Evolutionary conservation across 2,113 vertebrate species (phyloP), one percentile per base, ranked within the genome.

Genomic region (Lamprotornis superbus): DNA sequence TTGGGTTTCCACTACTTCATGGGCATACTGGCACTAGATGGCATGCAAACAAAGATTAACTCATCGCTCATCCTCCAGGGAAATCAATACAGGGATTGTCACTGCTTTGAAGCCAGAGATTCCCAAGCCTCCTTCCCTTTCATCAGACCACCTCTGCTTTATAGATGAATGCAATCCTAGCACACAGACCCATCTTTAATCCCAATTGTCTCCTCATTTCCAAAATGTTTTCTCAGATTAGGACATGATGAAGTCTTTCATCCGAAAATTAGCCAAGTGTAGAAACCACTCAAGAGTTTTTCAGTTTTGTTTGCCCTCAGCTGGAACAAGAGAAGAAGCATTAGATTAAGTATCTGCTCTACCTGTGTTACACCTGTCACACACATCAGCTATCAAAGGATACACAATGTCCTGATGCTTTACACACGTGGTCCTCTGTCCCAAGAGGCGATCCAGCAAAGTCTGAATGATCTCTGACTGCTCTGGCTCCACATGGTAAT

Each of bases 401-500:
- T 98, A 98, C 98, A 98, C 71, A 71, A 98, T 86, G 68, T 97
- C 96, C 59, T 94, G 95, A 37, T 68, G 74, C 47, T 40, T 83
- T 4, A 40, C 52, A 70, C 52, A 78, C 7, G 28, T 10, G 3
- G 23, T 77, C 68, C 57, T 89, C 39, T 78, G 83, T 28, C 65
- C n/a, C 16, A 39, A n/a, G 28, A 98, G 94, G 37, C 13, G 60
- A 68, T 98, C 90, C 87, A 98, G 76, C 76, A 98, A 94, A 24
- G 89, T 93, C 90, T 96, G 94, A 65, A 98, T 39, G 10, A 90
- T 87, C 77, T 67, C 92, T 56, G 46, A 77, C 46, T 74, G 75
- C 13, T 9, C 86, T 46, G 94, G 65, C 68, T 98, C 97, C 69
- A 89, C 20, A 52, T 96, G 88, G 42, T 63, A 92, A 20, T 76